Evolutionary conservation across 1,140 invertebrate species (phyloP), one percentile per base, ranked within the genome.

Genomic region (Drosophila mauritiana): DNA sequence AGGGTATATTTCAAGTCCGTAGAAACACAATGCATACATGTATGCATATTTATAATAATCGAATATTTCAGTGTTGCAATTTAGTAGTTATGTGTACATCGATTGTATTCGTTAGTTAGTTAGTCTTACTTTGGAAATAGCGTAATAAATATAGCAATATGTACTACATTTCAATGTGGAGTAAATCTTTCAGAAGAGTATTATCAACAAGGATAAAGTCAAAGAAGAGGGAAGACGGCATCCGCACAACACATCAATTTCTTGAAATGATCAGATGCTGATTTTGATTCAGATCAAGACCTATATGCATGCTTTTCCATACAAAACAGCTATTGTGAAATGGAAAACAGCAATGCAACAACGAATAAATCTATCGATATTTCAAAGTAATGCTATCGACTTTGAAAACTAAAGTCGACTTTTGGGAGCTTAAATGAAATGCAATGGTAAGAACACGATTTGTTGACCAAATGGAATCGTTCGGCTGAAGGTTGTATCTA

Each of bases 281-380:
- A 46, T 13, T 25, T 46, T 46, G 12, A 46, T 13, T 25, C 13
- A 25, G 25, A 46, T 46, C 20, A 22, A 25, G 12, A 25, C 12
- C 12, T 20, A 25, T 25, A 12, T n/a, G 45, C 45, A 46, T 46
- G 45, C 45, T 46, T n/a, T 25, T 46, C 45, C 22, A 25, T 25
- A 20, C 22, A 25, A 25, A 46, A 22, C 20, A 46, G 45, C 22
- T 46, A 22, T 46, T 25, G 22, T 5, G 10, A 13, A 13, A 25
- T 11, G 20, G 45, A 46, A 46, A 25, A 45, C 42, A 43, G 42
- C 42, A 45, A 20, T 10, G 15, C 20, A 46, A 46, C 45, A 46
- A 46, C 45, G 20, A 45, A 20, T 17, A 45, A 17, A 45, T 45
- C 15, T 31, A 31, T 31, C 31, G 17, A 17, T 17, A 17, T 27